A percentile compares a stretch with the other conserved stretches of the same genome.
phyloP scores from a whole-genome alignment of 1,140 invertebrate species.

The Hesperophylax magnus region DNA sequence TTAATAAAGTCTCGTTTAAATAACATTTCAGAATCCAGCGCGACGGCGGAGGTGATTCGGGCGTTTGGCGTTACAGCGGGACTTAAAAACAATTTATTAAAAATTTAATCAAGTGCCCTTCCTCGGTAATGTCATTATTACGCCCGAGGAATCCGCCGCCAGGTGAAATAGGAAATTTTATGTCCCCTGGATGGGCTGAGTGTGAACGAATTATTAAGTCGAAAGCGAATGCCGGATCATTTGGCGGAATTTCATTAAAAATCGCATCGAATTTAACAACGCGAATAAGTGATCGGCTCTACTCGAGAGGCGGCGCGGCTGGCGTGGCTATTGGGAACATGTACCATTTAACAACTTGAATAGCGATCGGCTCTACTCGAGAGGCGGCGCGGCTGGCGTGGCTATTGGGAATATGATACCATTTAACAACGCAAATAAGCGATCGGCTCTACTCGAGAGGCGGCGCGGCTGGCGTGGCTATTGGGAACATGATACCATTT shows the following conservation, averaged over 20 bases:
- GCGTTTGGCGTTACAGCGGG: neutral
- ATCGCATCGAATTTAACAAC: no score
- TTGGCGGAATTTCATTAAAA: constrained; percentile 6
- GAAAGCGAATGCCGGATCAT: constrained; percentile 9
- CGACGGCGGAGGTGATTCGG: constrained; percentile 1
- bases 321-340: no score
- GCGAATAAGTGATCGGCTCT: neutral
- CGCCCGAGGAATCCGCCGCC: neutral
- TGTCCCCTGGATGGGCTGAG: constrained; percentile 10
- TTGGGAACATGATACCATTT: no score
- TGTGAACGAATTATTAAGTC: constrained; percentile 17
- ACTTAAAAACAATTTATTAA: constrained; percentile 44
- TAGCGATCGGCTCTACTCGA: no score
- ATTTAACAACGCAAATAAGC: no score
- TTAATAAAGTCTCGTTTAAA: constrained; percentile 12
- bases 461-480: no score
- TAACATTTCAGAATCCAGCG: neutral
- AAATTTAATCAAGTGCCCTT: constrained; percentile 38
- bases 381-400: no score
- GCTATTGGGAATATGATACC: no score
- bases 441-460: no score
- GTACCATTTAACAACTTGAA: no score
- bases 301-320: neutral
- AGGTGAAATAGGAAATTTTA: constrained; percentile 14
- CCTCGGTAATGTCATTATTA: constrained; percentile 26